Percentiles rank a stretch among this genome's conserved stretches.
Evolutionary conservation across 2,113 vertebrate species (phyloP).

Genomic region (Cygnus atratus): DNA sequence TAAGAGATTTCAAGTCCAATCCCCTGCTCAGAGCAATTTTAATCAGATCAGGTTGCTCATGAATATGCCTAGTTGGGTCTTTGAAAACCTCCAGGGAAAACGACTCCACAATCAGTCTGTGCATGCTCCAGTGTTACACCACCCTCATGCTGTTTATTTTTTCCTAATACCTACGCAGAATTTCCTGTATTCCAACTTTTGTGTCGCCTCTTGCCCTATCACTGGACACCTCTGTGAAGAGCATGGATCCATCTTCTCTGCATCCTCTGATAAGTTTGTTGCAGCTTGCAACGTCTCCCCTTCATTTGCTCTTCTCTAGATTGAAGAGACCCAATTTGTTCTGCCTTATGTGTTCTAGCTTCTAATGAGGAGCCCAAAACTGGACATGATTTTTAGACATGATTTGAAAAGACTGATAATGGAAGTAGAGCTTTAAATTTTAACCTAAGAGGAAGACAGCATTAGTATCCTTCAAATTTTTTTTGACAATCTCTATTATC

Average conservation of each 20-base stretch:
- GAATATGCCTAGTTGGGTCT: not conserved
- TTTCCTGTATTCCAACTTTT: not conserved
- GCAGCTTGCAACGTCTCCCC: not conserved
- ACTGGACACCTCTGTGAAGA: not conserved
- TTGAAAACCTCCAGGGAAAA: not conserved
- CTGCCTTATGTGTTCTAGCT: not conserved
- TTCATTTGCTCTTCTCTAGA: not conserved
- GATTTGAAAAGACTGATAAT: not conserved
- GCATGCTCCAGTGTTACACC: not conserved
- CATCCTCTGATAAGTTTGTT: fast-evolving
- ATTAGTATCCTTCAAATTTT: not conserved
- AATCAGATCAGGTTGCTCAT: not conserved
- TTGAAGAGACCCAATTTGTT: not conserved
- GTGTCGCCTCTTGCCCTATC: not conserved
- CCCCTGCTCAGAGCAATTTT: not conserved
- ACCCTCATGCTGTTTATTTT: not conserved
- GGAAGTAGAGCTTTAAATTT: not conserved
- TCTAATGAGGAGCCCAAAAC: not conserved
- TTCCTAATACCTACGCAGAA: not conserved
- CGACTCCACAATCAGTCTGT: not conserved
- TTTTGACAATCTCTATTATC: not conserved
- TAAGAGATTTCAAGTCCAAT: not conserved
- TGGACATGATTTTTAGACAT: fast-evolving
- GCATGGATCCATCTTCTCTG: not conserved
- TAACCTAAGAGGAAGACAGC: not conserved